Conservation (phyloP, 2,113 vertebrate genomes). For the Paradisaea rubra region DNA sequence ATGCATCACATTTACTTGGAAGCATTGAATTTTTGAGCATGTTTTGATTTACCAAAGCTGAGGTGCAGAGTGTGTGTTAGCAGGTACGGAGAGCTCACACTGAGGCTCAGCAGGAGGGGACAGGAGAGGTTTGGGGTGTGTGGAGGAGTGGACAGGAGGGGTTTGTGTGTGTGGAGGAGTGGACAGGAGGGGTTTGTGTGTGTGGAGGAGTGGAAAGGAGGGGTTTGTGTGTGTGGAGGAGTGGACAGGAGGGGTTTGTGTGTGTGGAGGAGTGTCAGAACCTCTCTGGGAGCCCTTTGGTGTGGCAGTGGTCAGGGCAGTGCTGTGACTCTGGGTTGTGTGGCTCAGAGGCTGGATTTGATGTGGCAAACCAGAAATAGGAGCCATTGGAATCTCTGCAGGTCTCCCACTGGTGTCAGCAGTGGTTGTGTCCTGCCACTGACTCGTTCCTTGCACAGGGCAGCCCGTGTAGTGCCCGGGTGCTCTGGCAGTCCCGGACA, state of each 20-base stretch:
- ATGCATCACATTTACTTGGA: neutral
- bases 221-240: too few species aligned
- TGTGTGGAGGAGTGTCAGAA: neutral
- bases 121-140: neutral
- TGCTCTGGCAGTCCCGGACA: neutral
- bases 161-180: too few species aligned
- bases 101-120: neutral
- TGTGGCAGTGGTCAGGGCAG: neutral
- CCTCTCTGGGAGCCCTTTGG: neutral
- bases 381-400: neutral
- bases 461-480: accelerated
- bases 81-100: neutral
- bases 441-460: neutral
- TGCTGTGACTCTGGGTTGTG: neutral
- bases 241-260: too few species aligned
- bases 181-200: too few species aligned
- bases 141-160: neutral
- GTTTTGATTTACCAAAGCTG: neutral
- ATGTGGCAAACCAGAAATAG: neutral
- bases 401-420: neutral
- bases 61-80: neutral
- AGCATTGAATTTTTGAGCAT: neutral
- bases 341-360: neutral
- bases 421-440: neutral
- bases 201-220: too few species aligned